A percentile compares a stretch with the other conserved stretches of the same genome.
These are phyloP conservation scores for Melanocharis versteri DNA, from an alignment of 2,113 vertebrate genomes.

Conservation along the genomic window DNA sequence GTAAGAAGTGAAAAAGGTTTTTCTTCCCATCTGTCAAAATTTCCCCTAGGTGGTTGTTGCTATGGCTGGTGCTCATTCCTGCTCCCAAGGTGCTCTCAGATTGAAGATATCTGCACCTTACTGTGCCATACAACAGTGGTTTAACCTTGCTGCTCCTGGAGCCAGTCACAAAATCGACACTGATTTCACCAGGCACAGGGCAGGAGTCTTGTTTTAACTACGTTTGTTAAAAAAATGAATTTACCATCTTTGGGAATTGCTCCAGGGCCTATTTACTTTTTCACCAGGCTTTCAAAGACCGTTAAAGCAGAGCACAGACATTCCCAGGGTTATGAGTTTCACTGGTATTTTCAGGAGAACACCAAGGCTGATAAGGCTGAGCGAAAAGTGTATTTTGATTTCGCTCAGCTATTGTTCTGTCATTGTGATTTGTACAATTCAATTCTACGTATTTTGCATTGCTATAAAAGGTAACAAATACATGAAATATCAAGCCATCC, in stretches of 20 bases:
- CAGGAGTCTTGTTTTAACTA: background rate
- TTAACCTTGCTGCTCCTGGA: background rate
- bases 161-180: background rate
- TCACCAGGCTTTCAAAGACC: background rate
- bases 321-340: background rate
- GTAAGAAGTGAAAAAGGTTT: background rate
- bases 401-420: background rate
- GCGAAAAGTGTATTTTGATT: background rate
- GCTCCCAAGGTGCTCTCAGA: background rate
- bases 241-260: background rate
- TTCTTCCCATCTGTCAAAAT: background rate
- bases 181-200: background rate
- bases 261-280: background rate
- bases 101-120: background rate
- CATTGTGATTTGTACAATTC: background rate
- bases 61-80: background rate
- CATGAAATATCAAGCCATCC: background rate
- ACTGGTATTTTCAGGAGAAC: background rate
- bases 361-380: background rate
- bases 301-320: background rate
- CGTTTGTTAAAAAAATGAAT: background rate
- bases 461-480: constrained; percentile 33
- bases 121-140: background rate
- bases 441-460: background rate
- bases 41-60: background rate